Base-by-base conservation (phyloP, 2,888 invertebrate species). In the Mesochorus sp. region DNA sequence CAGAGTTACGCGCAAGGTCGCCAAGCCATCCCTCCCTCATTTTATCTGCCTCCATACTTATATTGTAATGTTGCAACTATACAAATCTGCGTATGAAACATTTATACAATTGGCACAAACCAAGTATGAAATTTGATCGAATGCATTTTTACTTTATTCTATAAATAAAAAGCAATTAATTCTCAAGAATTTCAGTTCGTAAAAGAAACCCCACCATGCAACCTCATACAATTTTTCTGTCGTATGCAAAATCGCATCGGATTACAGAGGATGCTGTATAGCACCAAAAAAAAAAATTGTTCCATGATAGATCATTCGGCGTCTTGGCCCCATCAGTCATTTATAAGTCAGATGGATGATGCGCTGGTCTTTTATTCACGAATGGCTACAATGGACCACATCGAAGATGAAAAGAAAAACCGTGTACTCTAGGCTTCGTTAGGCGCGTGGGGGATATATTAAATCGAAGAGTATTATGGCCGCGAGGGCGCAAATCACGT, bases 401-500 rank as follows among this genome's bases (percentile, higher is more conserved):
- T 34, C 49, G 37, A 24, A 12, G 51, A 31, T 24, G 6, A 26
- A 21, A 61, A 28, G 19, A 42, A 24, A 37, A 28, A 12, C 14
- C n/a, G n/a, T n/a, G n/a, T n/a, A n/a, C n/a, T n/a, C n/a, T n/a
- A n/a, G 17, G 12, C 24, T 21, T 8, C 24, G 39, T 1, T 37
- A 47, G 34, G n/a, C 44, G 57, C 47, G 31, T 14, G 24, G 14
- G 31, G 2, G 4, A 12, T 26, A 8, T 19, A 4, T 42, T 8
- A 37, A n/a, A 8, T n/a, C 5, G n/a, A 24, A 14, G 24, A n/a
- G 19, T 34, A 14, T 49, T 21, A 14, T 37, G n/a, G n/a, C 21
- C 55, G 55, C 34, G 14, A 62, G 57, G 28, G 55, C 34, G 47
- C 55, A 44, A 55, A 64, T 37, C 44, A 34, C 42, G 42, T 71